Conservation (phyloP, 2,113 vertebrate genomes). For the Promerops cafer region DNA sequence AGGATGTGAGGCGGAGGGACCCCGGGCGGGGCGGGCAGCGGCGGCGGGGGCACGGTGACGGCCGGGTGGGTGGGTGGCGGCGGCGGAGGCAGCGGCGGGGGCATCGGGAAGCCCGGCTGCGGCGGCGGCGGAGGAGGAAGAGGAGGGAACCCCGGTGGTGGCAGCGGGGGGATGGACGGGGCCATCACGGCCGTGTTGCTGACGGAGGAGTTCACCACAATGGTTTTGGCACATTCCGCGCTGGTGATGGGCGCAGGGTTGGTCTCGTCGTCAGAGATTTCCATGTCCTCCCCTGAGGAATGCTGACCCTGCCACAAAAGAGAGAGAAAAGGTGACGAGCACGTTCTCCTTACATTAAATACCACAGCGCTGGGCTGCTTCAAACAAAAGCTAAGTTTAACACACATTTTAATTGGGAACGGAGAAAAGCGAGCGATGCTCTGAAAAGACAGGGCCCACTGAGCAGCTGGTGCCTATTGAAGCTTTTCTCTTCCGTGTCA, state of each 20-base stretch:
- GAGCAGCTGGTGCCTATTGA: conserved; percentile 28
- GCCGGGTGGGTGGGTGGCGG: conserved; percentile 70
- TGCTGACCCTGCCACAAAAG: conserved; percentile 76
- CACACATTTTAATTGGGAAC: neutral
- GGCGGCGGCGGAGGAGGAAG: conserved; percentile 72
- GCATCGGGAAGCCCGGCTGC: conserved; percentile 69
- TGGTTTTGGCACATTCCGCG: conserved; percentile 88
- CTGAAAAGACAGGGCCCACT: neutral
- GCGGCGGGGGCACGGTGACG: conserved; percentile 65
- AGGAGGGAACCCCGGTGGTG: conserved; percentile 81
- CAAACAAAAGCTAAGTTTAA: conserved; percentile 40
- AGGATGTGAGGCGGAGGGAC: conserved; percentile 84
- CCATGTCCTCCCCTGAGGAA: conserved; percentile 98
- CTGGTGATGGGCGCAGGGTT: conserved; percentile 82
- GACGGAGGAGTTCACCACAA: conserved; percentile 87
- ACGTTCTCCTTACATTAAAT: neutral
- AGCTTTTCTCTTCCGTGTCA: conserved; percentile 9
- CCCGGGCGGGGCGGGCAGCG: conserved; percentile 62
- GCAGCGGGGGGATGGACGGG: conserved; percentile 77
- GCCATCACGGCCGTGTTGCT: conserved; percentile 76
- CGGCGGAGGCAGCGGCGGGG: conserved; percentile 72
- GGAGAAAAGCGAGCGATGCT: neutral
- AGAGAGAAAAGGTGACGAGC: conserved; percentile 7
- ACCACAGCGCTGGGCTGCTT: neutral
- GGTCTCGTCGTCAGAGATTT: conserved; percentile 97